Evolutionary conservation across 2,888 invertebrate species (phyloP), one percentile per base, ranked within the genome.

Genomic region (Drosophila pegasa): DNA sequence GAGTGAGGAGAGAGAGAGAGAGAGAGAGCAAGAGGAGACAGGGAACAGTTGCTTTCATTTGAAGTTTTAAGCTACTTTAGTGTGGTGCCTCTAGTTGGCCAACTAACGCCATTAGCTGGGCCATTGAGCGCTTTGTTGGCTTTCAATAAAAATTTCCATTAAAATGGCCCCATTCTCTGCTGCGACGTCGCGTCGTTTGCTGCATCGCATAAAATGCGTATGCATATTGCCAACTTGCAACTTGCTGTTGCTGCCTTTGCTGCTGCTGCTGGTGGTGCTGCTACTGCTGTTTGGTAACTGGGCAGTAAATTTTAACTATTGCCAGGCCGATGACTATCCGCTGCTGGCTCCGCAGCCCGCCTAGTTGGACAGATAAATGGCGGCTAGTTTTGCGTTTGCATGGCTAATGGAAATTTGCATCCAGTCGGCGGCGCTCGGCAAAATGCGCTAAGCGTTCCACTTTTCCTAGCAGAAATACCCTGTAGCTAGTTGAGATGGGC

Each of bases 361-460:
- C 18, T 16, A 27, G 82, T 87, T 87, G 74, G 82, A 87, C 82
- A 83, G 82, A 83, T 83, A 83, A 83, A 83, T 87, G 88, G 82
- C 83, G 82, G 82, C 82, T 84, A 84, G 87, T 87, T 85, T 88
- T 88, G 85, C 87, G 87, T 84, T 84, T 84, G 87, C 88, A 87
- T 88, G 87, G 87, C 87, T 85, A 85, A 85, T 85, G 84, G 87
- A 85, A 85, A 85, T 85, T 84, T 85, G 84, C 84, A 84, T 80
- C 78, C 81, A 84, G 87, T 86, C 75, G 87, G 75, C 71, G 87
- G 88, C 80, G 68, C 55, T 29, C 58, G 62, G 62, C 75, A 78
- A 78, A 75, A 70, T 65, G 64, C 75, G 65, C 75, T 70, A 74
- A 73, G 65, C 75, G 61, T 74, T 75, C 43, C 31, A 55, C 37